Evolutionary conservation across 2,797 vertebrate genomes (phyloP).

Genomic region (Sparus aurata): DNA sequence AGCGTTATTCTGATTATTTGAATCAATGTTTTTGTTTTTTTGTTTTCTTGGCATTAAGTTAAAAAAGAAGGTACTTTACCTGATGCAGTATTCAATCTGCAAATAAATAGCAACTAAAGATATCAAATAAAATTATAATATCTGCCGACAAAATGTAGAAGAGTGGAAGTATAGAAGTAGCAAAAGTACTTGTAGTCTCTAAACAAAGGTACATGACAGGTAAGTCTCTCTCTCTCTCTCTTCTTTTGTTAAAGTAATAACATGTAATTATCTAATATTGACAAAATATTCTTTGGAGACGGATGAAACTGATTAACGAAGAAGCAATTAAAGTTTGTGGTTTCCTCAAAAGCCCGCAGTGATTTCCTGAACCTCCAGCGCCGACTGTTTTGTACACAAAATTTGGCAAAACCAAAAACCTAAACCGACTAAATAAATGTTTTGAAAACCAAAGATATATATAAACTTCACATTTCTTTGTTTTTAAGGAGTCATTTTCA

Average conservation of each 20-base stretch:
- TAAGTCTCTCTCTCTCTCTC: background rate
- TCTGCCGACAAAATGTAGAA: no score
- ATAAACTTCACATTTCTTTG: background rate
- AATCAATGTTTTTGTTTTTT: no score
- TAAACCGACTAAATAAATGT: no score
- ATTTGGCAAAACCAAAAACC: background rate
- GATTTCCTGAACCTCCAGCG: background rate
- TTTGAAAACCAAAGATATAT: no score
- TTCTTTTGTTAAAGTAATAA: background rate
- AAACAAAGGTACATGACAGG: background rate
- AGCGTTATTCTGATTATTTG: no score
- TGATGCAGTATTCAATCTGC: no score
- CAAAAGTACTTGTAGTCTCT: background rate
- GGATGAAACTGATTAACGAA: background rate
- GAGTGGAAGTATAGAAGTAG: no score
- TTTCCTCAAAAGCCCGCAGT: background rate
- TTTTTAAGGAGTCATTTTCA: background rate
- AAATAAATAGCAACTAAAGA: no score
- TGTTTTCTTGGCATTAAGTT: no score
- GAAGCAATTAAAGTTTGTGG: background rate
- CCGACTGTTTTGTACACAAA: conserved; percentile 3
- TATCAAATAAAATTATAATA: no score
- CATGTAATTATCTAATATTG: background rate
- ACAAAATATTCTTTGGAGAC: background rate
- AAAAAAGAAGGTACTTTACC: no score